Conservation (phyloP, 2,797 vertebrate species). For the Neostethus bicornis region DNA sequence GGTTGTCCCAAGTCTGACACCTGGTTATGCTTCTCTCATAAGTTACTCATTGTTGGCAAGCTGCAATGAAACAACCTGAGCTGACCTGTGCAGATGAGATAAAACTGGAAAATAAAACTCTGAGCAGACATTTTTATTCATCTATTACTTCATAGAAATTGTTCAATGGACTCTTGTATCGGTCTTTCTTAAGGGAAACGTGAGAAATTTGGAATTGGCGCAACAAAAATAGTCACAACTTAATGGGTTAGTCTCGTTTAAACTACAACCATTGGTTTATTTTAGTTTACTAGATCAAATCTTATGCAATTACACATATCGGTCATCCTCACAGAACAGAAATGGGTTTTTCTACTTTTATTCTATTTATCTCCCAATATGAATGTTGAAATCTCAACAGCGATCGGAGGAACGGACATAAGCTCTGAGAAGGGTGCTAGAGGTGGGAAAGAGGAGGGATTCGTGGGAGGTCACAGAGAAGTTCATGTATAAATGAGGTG, state of each 20-base stretch:
- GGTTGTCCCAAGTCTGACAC: constrained; percentile 43
- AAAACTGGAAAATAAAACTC: background rate
- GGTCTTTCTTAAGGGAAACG: constrained; percentile 34
- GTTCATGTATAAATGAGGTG: constrained; percentile 66
- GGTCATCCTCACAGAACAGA: background rate
- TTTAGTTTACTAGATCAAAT: background rate
- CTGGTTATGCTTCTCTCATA: constrained; percentile 33
- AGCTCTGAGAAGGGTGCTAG: constrained; percentile 13
- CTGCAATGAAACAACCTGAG: background rate
- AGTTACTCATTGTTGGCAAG: constrained; percentile 31
- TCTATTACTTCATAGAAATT: no score
- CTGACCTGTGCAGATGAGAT: background rate
- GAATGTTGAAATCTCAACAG: background rate
- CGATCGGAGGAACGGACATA: constrained; percentile 8
- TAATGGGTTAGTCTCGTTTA: background rate
- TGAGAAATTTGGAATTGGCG: constrained; percentile 51
- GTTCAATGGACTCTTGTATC: background rate
- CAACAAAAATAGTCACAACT: background rate
- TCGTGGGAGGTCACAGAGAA: constrained; percentile 10
- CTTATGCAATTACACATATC: background rate
- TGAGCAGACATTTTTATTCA: background rate
- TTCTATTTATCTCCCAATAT: background rate
- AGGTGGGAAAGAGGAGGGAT: constrained; percentile 7
- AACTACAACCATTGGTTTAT: background rate
- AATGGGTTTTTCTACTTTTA: background rate